Evolutionary conservation across 2,113 vertebrate species (phyloP), one percentile per base, ranked within the genome.

Genomic region (Scomber japonicus): DNA sequence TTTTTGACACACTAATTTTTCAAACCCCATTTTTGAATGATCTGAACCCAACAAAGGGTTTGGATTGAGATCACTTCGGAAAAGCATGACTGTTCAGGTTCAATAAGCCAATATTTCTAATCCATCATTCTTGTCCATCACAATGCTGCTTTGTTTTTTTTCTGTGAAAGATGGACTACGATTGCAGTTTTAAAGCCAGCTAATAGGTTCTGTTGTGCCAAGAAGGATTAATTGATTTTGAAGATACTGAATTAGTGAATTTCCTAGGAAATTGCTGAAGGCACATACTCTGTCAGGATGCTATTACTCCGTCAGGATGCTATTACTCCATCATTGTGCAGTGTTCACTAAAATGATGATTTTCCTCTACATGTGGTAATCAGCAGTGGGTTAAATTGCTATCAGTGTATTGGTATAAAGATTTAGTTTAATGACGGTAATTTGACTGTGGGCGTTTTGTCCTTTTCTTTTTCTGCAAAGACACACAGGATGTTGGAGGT

Each of bases 401-500:
- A 6, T 80, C 2, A 2, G 46, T 11, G 17, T 64, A 10, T 30
- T 46, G 15, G 44, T 54, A 30, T 46, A 50, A 59, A 66, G 27
- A 66, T 35, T 78, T 8, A 31, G 13, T 71, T 65, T 71, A 75
- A 35, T 69, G 57, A 72, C 27, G 24, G 67, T 67, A 44, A 40
- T 59, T 72, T 74, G 27, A 73, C 68, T 60, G 11, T 63, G 46
- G 27, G 15, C 17, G 0, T 51, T 55, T 77, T 69, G 4, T 48
- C 9, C 13, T 24, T 67, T 66, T 72, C 14, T 85, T 46, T 81
- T 54, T 66, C n/a, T 50, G 81, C 82, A 88, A 94, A 99, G 98
- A 98, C 86, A 85, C 92, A 19, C 95, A 96, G 44, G 97, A 98
- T 73, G 84, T 95, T 57, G 95, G 95, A 85, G 89, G 95, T 67